Evolutionary conservation across 2,797 vertebrate species (phyloP), one percentile per base, ranked within the genome.

Genomic region (Muscicapa comitata): DNA sequence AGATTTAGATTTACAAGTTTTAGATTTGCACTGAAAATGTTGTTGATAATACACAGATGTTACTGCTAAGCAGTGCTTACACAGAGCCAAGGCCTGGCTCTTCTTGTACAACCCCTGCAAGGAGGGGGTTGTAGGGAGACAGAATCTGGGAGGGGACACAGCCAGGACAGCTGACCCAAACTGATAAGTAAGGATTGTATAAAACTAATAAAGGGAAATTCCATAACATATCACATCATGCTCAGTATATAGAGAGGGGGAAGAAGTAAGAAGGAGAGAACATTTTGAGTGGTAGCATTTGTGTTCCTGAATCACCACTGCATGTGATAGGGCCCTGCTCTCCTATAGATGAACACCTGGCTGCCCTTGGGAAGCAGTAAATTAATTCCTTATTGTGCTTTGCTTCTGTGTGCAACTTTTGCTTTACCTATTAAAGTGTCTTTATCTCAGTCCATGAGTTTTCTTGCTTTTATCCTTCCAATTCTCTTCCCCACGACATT

Each of bases 41-140:
- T 76, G 28, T 31, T 38, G 57, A 29, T 37, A 63, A 43, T 13
- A 51, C 20, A 15, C 17, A 38, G 43, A 33, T 33, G 13, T 40
- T 55, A 33, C 43, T 57, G 17, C 24, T 45, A 28, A 50, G 37
- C 28, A 50, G 55, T 37, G n/a, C 23, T 43, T 42, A 25, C 31
- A 48, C 35, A 57, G 63, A 75, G 7, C 40, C 35, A 50, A 68
- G 28, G 19, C 13, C 28, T 51, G 25, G 17, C 23, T 75, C 28
- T 75, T 68, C 31, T 55, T 50, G 63, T 57, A 29, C 9, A 17
- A 0, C 9, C 29, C 37, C 42, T 37, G 28, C 10, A 70, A 11
- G 0, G 5, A 57, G 19, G 6, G 11, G 13, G 17, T 14, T 59
- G 11, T 18, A 43, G 17, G 24, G 1, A 17, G 20, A n/a, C 16